phyloP scores from a whole-genome alignment of 92 coral and sea anemone species.

The Meandrina meandrites region DNA sequence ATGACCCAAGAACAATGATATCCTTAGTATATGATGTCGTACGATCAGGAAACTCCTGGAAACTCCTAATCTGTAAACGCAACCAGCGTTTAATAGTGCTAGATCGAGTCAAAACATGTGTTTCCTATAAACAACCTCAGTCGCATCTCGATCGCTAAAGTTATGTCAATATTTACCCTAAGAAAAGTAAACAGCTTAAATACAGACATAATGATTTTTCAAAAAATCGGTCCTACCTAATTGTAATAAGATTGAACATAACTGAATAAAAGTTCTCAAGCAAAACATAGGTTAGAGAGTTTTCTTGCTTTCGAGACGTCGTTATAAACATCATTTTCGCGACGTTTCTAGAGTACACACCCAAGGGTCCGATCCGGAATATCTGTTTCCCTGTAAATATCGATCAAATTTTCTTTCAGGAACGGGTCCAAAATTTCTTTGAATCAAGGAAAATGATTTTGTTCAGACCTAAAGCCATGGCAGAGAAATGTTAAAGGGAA shows the following conservation, averaged over 20 bases:
- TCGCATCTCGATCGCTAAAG: not conserved
- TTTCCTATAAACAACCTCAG: not conserved
- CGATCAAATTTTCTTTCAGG: no score
- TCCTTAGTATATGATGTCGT: not conserved
- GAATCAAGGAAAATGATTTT: no score
- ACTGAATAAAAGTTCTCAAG: not conserved
- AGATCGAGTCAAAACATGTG: not conserved
- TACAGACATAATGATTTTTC: not conserved
- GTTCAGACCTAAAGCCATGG: no score
- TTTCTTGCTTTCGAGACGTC: not conserved
- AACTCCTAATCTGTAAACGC: not conserved
- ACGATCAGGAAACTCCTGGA: not conserved
- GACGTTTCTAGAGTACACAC: not conserved
- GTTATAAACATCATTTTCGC: not conserved
- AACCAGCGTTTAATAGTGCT: not conserved
- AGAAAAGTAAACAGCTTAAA: not conserved
- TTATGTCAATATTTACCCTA: constrained; percentile 1
- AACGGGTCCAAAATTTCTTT: no score
- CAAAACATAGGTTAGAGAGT: not conserved
- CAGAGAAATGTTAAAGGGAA: no score
- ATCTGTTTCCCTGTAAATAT: no score
- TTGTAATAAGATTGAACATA: not conserved
- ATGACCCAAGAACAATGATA: not conserved
- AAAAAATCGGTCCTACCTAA: not conserved
- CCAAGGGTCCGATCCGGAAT: not conserved